Percentiles rank a stretch among this genome's conserved stretches.
Evolutionary conservation across 1,140 invertebrate genomes (phyloP).

Genomic region (Schlechtendalia chinensis): DNA sequence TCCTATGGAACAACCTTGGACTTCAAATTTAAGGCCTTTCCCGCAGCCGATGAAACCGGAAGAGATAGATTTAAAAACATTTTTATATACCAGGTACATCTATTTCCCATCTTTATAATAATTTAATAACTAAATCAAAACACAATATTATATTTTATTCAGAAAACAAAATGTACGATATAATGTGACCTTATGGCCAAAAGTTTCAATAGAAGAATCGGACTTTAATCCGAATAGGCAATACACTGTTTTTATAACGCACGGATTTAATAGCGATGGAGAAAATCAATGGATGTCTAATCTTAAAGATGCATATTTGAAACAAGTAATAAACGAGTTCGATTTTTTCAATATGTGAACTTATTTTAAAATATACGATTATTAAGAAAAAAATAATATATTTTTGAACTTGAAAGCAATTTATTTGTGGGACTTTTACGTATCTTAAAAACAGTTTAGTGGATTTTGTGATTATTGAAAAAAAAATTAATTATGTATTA

Average conservation of each 20-base stretch:
- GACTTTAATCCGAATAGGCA: conserved; percentile 51
- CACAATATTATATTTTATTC: background rate
- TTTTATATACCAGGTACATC: conserved; percentile 53
- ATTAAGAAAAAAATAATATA: no score
- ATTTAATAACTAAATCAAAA: background rate
- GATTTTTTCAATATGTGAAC: no score
- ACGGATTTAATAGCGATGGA: conserved; percentile 54
- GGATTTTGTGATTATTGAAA: no score
- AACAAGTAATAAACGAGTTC: conserved; percentile 51
- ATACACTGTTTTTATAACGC: conserved; percentile 54
- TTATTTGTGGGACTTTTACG: no score
- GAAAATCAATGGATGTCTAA: conserved; percentile 53
- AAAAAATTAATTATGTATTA: no score
- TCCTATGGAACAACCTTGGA: conserved; percentile 53
- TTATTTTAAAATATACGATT: no score
- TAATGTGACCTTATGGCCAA: conserved; percentile 52
- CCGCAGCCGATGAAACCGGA: conserved; percentile 53
- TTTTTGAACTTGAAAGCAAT: no score
- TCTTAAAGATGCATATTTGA: conserved; percentile 54
- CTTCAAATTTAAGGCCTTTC: conserved; percentile 53
- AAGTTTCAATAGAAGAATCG: conserved; percentile 51
- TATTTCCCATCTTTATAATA: background rate
- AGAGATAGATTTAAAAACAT: conserved; percentile 52
- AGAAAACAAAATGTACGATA: conserved; percentile 43
- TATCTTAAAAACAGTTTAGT: no score